Base-by-base conservation (phyloP, 2,113 vertebrate genomes). In the Clarias gariepinus region DNA sequence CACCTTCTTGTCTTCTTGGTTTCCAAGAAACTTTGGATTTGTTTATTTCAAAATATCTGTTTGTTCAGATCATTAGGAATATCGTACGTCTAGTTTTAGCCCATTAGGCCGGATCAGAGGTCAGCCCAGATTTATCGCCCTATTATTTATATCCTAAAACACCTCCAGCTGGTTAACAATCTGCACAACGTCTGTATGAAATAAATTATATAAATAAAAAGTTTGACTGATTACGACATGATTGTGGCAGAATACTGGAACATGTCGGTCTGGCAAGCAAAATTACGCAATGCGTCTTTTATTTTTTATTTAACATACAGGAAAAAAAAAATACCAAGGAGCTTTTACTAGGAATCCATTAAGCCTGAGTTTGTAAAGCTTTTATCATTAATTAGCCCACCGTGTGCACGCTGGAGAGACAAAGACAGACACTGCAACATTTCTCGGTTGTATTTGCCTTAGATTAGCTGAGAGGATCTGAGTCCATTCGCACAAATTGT, bases 391-490 rank as follows among this genome's bases (percentile, higher is more conserved):
- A 85, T 88, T 86, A 83, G 82, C 23, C 79, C 61, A 55, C 10
- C 2, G 84, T 33, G 30, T 55, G 41, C 47, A 36, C 73, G 53
- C 33, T 60, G 76, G 21, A n/a, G 53, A 88, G 77, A 81, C 77
- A 86, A 82, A 87, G 73, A 11, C 84, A 88, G 74, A 77, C 13
- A 13, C 52, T 21, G 47, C 71, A 57, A 85, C 89, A 90, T 91
- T 85, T 84, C 89, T 89, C 68, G 53, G 90, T 91, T 90, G 88
- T 91, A 87, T 92, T 91, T 91, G 93, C 90, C 28, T 93, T 93
- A 90, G 92, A 53, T 33, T 90, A 91, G 88, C 84, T 13, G 86
- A 87, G 64, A 80, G 86, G 81, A 83, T 74, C 85, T 33, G 55
- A 88, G 87, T 61, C 85, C 57, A n/a, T 85, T 47, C 16, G 83